A percentile compares a stretch with the other conserved stretches of the same genome.
Conservation (phyloP, 2,113 vertebrate genomes). For the Nannobrachium achirus region DNA sequence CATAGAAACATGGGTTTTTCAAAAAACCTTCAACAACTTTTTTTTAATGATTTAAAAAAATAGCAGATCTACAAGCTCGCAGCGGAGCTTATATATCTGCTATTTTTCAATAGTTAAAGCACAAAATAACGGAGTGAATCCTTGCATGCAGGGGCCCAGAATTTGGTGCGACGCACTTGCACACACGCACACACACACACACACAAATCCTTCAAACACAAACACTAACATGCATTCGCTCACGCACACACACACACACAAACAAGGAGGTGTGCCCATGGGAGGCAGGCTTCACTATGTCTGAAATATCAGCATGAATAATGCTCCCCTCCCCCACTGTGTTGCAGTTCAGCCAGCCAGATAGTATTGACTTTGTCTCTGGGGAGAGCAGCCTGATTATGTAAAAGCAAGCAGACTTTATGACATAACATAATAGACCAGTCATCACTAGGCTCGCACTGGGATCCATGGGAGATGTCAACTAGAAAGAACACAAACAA, state of each 20-base stretch:
- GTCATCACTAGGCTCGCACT: neutral
- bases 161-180: too few relatives aligned
- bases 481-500: neutral
- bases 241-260: neutral
- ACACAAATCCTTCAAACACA: constrained; percentile 1
- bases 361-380: neutral
- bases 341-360: neutral
- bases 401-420: neutral
- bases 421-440: neutral
- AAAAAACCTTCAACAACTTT: too few relatives aligned
- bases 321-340: neutral
- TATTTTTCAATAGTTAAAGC: too few relatives aligned
- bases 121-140: too few relatives aligned
- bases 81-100: too few relatives aligned
- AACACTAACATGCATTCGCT: neutral
- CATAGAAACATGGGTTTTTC: too few relatives aligned
- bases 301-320: neutral
- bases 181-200: too few relatives aligned
- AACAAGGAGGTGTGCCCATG: neutral
- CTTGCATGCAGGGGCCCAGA: too few relatives aligned
- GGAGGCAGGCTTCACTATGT: neutral
- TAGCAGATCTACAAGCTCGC: too few relatives aligned
- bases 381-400: neutral
- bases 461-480: neutral
- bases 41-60: too few relatives aligned